Conservation (phyloP, 2,888 invertebrate genomes). For the Phyllotreta striolata region DNA sequence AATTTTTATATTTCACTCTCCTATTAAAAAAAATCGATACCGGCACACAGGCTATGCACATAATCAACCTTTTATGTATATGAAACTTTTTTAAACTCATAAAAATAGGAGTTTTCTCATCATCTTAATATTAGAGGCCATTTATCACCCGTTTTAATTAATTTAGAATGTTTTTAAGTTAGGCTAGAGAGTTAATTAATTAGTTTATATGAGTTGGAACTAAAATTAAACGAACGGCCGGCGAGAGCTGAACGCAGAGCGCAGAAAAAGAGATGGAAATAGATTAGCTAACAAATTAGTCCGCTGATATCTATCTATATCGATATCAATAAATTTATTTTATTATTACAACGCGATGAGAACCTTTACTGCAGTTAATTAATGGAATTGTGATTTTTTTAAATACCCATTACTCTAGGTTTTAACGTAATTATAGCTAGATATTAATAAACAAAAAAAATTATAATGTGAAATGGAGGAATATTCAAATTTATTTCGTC, state of each 20-base stretch:
- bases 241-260: background rate
- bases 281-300: slow-evolving; percentile 21
- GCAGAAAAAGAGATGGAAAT: slow-evolving; percentile 4
- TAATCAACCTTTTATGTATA: slow-evolving; percentile 9
- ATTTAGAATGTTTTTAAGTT: slow-evolving; percentile 22
- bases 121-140: slow-evolving; percentile 22
- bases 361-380: no score
- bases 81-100: slow-evolving; percentile 18
- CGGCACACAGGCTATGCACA: background rate
- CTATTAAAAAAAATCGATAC: background rate
- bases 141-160: slow-evolving; percentile 26
- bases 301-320: background rate
- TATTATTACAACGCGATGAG: no score
- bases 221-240: slow-evolving; percentile 16
- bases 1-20: background rate
- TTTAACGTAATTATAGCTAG: no score
- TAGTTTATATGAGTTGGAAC: slow-evolving; percentile 24
- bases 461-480: no score
- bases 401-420: no score
- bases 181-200: slow-evolving; percentile 23
- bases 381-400: no score
- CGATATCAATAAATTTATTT: no score
- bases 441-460: no score
- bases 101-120: slow-evolving; percentile 27
- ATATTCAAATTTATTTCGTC: no score